A percentile compares a stretch with the other conserved stretches of the same genome.
Evolutionary conservation across 2,888 invertebrate genomes (phyloP).

Genomic region (Mystacides longicornis): DNA sequence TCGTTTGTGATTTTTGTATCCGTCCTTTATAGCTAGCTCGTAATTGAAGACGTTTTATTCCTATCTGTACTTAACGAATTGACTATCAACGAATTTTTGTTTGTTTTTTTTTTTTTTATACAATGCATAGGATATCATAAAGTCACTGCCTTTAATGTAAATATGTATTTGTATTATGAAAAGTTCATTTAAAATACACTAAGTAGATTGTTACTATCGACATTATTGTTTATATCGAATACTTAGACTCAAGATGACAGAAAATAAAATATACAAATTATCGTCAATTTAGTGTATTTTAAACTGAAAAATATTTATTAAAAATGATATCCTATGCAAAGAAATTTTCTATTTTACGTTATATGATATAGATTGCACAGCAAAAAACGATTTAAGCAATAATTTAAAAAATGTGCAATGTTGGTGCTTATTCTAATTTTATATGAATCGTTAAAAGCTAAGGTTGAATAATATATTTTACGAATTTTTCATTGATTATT

Average conservation of each 20-base stretch:
- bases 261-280: too few relatives aligned
- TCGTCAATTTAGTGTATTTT: neutral
- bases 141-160: slow-evolving; percentile 9
- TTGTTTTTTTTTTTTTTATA: slow-evolving; percentile 15
- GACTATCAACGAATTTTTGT: neutral
- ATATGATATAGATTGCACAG: slow-evolving; percentile 13
- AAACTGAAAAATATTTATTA: neutral
- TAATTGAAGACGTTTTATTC: slow-evolving; percentile 25
- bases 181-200: too few relatives aligned
- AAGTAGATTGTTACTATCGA: too few relatives aligned
- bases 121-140: slow-evolving; percentile 13
- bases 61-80: slow-evolving; percentile 13
- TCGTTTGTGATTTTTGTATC: slow-evolving; percentile 9
- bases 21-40: slow-evolving; percentile 14
- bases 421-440: slow-evolving; percentile 25
- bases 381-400: slow-evolving; percentile 18
- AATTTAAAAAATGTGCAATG: slow-evolving; percentile 22
- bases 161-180: too few relatives aligned
- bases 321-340: slow-evolving; percentile 7
- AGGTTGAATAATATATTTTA: slow-evolving; percentile 6
- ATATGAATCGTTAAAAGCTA: neutral
- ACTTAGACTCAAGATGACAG: too few relatives aligned
- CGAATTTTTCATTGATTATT: neutral
- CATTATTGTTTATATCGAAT: too few relatives aligned
- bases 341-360: slow-evolving; percentile 6